phyloP scores from a whole-genome alignment of 2,888 invertebrate genomes.

The Anorthoa munda region DNA sequence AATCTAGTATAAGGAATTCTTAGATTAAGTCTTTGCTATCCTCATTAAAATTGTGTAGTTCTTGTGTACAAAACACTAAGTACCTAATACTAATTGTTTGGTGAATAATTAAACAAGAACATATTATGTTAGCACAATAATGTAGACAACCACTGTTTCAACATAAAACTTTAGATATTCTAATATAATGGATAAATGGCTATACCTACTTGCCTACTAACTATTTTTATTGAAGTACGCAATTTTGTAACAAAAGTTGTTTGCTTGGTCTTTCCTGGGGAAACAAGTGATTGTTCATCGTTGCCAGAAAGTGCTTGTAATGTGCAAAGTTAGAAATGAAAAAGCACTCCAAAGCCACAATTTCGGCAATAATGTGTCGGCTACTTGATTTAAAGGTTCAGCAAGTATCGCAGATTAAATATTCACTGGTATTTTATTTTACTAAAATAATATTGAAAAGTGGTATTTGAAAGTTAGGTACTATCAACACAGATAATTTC shows the following conservation, averaged over 20 bases:
- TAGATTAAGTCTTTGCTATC: conserved; percentile 2
- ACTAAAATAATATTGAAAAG: neutral
- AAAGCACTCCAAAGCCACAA: neutral
- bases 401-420: neutral
- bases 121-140: neutral
- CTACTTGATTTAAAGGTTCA: neutral
- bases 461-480: no score
- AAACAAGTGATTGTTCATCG: neutral
- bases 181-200: neutral
- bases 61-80: neutral
- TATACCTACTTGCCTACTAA: neutral
- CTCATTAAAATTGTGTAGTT: neutral
- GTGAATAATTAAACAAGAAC: conserved; percentile 9
- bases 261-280: neutral
- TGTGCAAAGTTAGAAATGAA: conserved; percentile 7
- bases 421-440: neutral
- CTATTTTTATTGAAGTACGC: neutral
- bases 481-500: no score
- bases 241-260: neutral
- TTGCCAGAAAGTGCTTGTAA: neutral
- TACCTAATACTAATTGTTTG: neutral
- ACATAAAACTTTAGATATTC: neutral
- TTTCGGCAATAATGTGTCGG: neutral
- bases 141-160: neutral
- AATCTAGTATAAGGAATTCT: neutral